Evolutionary conservation across 2,888 invertebrate species (phyloP), one percentile per base, ranked within the genome.

Genomic region (Drosophila pseudotakahashii): DNA sequence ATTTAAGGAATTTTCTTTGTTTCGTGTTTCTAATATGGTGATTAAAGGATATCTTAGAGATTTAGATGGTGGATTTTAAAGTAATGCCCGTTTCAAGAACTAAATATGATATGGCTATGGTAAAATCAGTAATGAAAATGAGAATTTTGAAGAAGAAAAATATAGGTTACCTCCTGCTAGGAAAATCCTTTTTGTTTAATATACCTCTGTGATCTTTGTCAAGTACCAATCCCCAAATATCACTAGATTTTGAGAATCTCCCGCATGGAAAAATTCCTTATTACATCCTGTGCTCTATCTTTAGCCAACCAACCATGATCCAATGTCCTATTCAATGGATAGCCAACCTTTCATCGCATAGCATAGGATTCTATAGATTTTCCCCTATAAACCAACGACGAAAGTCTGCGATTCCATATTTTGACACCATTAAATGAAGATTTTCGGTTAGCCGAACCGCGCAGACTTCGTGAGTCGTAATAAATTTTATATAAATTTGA

Each of bases 401-500:
- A 39, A 66, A 41, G 39, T 34, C 10, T 10, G 44, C 7, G 23
- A 37, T 37, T 36, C 32, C 53, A 74, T 86, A 78, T 85, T 85
- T 74, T 85, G 84, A 85, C 84, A 84, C 71, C 67, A 86, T 86
- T 86, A 84, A 85, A 85, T 55, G 60, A 59, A 62, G 76, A 86
- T 86, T 78, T 78, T 55, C 41, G 73, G 72, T 55, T 58, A 42
- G 63, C 41, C 42, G 60, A 42, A 51, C 54, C 58, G 50, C 57
- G 68, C 60, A 52, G 54, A 39, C 26, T 67, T 32, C 85, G 82
- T 85, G 85, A 62, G 75, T 57, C 73, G 75, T 71, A 87, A 89
- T 87, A 89, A 87, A 89, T 89, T 87, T 86, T 84, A 89, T 88
- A 89, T 86, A 86, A 89, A 89, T 89, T 85, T 87, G 89, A 88